Percentiles rank a stretch among this genome's conserved stretches.
These are phyloP conservation scores for Cirrhinus mrigala DNA, from an alignment of 2,797 vertebrate species.

Conservation along the genomic window DNA sequence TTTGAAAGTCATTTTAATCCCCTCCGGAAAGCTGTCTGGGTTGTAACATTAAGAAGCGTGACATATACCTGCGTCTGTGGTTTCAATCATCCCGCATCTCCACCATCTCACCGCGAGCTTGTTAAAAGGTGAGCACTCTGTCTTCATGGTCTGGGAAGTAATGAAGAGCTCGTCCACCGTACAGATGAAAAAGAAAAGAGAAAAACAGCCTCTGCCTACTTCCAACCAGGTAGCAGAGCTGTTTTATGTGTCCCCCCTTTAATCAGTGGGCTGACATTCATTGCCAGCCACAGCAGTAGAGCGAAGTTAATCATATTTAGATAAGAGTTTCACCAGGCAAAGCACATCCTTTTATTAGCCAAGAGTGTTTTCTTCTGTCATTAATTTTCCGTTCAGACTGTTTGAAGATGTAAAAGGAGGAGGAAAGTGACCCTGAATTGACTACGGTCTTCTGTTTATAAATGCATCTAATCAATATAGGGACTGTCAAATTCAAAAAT, in stretches of 20 bases:
- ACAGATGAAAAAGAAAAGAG: constrained; percentile 45
- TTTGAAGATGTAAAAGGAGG: constrained; percentile 35
- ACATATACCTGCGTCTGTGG: constrained; percentile 15
- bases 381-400: constrained; percentile 50
- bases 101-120: constrained; percentile 47
- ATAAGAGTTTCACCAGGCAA: constrained; percentile 61
- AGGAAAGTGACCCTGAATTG: constrained; percentile 23
- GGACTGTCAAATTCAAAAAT: neutral
- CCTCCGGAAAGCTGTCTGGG: neutral
- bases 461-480: constrained; percentile 21
- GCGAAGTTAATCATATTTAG: constrained; percentile 65
- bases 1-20: constrained; percentile 8
- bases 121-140: constrained; percentile 61
- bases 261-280: constrained; percentile 61
- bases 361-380: constrained; percentile 46
- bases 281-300: constrained; percentile 55
- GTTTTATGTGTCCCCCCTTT: constrained; percentile 53
- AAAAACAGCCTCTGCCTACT: constrained; percentile 47
- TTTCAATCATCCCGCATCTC: constrained; percentile 37
- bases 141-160: constrained; percentile 55
- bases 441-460: constrained; percentile 15
- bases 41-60: neutral
- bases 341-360: constrained; percentile 59
- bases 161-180: constrained; percentile 52
- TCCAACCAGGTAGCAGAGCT: constrained; percentile 47